These are phyloP conservation scores for Hormaphis cornu DNA, from an alignment of 1,140 invertebrate species.

Conservation along the genomic window DNA sequence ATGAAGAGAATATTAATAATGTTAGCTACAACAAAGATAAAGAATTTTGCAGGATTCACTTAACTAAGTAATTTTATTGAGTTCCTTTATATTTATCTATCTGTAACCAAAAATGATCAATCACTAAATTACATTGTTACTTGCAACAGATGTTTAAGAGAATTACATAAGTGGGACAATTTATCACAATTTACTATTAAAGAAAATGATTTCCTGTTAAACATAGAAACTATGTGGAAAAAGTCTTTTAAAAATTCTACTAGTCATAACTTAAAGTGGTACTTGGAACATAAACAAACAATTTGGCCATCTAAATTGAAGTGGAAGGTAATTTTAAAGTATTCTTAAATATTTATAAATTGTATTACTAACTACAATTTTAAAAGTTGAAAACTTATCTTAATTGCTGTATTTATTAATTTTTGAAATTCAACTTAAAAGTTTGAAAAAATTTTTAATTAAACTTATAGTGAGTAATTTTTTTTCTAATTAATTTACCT, in stretches of 20 bases:
- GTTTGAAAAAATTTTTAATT: no score
- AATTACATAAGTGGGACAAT: background rate
- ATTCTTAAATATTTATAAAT: no score
- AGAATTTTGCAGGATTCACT: background rate
- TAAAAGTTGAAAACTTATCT: no score
- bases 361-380: no score
- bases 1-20: background rate
- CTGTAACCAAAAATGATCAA: background rate
- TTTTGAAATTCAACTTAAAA: no score
- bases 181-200: background rate
- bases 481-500: no score
- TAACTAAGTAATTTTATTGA: conserved; percentile 5
- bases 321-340: conserved; percentile 14
- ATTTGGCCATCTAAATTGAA: conserved; percentile 7
- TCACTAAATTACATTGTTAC: background rate
- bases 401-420: no score
- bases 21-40: background rate
- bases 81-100: no score
- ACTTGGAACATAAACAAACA: conserved; percentile 7
- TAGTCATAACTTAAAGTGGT: background rate
- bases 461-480: no score
- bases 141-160: background rate
- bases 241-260: background rate
- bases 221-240: conserved; percentile 12
- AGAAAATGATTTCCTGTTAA: background rate